These are phyloP conservation scores for Epistrophe grossulariae DNA, from an alignment of 2,888 invertebrate species.

Conservation along the genomic window DNA sequence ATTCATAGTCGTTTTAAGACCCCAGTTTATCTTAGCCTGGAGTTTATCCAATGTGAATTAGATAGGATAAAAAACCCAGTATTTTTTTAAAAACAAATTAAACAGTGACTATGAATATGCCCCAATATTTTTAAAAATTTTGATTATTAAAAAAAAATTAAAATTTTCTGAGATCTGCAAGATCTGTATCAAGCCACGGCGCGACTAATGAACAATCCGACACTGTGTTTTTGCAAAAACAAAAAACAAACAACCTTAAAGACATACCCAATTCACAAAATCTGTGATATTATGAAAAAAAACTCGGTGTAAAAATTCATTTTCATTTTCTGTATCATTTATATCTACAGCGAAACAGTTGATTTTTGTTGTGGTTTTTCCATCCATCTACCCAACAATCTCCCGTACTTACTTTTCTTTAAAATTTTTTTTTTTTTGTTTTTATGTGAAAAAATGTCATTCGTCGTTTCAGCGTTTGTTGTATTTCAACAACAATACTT, in stretches of 20 bases:
- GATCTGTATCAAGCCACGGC: too few species aligned
- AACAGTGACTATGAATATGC: too few species aligned
- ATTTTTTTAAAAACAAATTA: too few species aligned
- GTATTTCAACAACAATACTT: constrained; percentile 40
- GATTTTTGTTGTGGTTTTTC: constrained; percentile 27
- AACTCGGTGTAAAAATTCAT: constrained; percentile 16
- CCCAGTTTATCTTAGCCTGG: too few species aligned
- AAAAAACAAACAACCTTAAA: neutral
- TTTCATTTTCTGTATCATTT: constrained; percentile 49
- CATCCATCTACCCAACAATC: constrained; percentile 8
- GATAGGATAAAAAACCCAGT: too few species aligned
- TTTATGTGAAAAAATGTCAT: constrained; percentile 10
- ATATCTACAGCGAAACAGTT: constrained; percentile 4
- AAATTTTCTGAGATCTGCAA: too few species aligned
- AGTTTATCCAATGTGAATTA: too few species aligned
- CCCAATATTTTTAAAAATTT: too few species aligned
- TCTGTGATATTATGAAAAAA: constrained; percentile 13
- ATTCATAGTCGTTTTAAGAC: too few species aligned
- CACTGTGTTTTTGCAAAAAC: neutral
- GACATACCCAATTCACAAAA: neutral
- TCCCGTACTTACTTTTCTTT: constrained; percentile 6
- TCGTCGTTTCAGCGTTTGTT: neutral
- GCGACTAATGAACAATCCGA: too few species aligned
- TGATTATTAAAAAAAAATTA: too few species aligned
- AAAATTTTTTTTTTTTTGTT: neutral